phyloP scores from a whole-genome alignment of 2,797 vertebrate genomes.

The Aphelocoma californica region DNA sequence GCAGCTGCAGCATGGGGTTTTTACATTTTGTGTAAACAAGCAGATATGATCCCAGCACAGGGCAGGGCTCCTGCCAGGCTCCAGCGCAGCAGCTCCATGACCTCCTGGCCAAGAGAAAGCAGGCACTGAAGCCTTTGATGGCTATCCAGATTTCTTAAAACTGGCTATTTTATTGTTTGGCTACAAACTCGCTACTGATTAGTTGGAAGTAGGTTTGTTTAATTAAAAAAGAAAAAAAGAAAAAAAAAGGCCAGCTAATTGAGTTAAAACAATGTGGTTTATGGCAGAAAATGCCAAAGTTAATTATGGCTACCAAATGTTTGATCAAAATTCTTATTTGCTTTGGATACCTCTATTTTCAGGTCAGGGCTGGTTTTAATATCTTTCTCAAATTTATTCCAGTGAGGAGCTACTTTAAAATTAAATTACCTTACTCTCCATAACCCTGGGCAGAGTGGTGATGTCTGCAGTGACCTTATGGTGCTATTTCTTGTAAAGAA shows the following conservation, averaged over 20 bases:
- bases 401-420: not conserved
- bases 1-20: not conserved
- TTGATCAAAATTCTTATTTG: not conserved
- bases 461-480: not conserved
- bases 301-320: conserved; percentile 48
- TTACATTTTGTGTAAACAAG: not conserved
- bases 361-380: conserved; percentile 20
- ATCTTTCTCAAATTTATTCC: conserved; percentile 16
- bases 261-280: conserved; percentile 7
- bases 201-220: conserved; percentile 5
- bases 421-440: not conserved
- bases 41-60: not conserved
- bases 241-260: not conserved
- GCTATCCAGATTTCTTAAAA: not conserved
- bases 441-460: not conserved
- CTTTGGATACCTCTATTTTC: conserved; percentile 25
- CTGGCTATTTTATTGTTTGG: not conserved
- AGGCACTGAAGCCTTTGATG: not conserved
- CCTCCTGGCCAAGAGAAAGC: not conserved
- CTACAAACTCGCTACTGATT: not conserved
- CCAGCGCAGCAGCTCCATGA: not conserved
- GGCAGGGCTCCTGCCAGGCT: not conserved
- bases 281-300: conserved; percentile 27
- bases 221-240: not conserved
- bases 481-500: not conserved